These are phyloP conservation scores for Drosophila mercatorum DNA, from an alignment of 2,888 invertebrate genomes.

Conservation along the genomic window DNA sequence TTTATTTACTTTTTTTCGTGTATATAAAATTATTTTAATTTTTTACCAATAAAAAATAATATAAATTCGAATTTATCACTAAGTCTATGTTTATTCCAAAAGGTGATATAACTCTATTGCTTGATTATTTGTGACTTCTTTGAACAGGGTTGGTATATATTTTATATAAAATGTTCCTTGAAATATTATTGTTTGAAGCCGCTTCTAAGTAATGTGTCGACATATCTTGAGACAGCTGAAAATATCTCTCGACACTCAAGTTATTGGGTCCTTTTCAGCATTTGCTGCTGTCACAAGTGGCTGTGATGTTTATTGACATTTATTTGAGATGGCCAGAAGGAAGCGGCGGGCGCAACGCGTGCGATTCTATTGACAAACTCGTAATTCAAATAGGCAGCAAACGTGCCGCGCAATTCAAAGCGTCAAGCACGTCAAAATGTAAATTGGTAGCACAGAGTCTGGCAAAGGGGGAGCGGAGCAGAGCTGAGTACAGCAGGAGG, in stretches of 20 bases:
- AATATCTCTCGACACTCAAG: slow-evolving; percentile 14
- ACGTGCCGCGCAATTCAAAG: slow-evolving; percentile 71
- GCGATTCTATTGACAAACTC: slow-evolving; percentile 69
- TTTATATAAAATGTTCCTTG: background rate
- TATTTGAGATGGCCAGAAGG: slow-evolving; percentile 58
- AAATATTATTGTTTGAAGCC: slow-evolving; percentile 4
- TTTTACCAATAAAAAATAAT: too few relatives aligned
- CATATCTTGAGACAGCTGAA: slow-evolving; percentile 6
- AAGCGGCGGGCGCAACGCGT: slow-evolving; percentile 11
- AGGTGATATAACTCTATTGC: too few relatives aligned
- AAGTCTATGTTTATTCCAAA: too few relatives aligned
- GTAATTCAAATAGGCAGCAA: slow-evolving; percentile 74
- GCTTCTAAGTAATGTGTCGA: background rate
- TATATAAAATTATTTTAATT: too few relatives aligned
- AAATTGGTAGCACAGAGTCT: slow-evolving; percentile 51
- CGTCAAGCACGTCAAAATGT: slow-evolving; percentile 67
- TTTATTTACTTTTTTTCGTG: too few relatives aligned
- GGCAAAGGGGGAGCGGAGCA: background rate
- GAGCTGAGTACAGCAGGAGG: background rate
- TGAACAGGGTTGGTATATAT: too few relatives aligned
- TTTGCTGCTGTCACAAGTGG: slow-evolving; percentile 39
- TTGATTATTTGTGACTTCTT: too few relatives aligned
- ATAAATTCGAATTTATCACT: too few relatives aligned
- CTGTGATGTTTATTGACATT: slow-evolving; percentile 67
- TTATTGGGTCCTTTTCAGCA: slow-evolving; percentile 28